Conservation (phyloP, 2,888 invertebrate species). For the Sylvicola cinctus region DNA sequence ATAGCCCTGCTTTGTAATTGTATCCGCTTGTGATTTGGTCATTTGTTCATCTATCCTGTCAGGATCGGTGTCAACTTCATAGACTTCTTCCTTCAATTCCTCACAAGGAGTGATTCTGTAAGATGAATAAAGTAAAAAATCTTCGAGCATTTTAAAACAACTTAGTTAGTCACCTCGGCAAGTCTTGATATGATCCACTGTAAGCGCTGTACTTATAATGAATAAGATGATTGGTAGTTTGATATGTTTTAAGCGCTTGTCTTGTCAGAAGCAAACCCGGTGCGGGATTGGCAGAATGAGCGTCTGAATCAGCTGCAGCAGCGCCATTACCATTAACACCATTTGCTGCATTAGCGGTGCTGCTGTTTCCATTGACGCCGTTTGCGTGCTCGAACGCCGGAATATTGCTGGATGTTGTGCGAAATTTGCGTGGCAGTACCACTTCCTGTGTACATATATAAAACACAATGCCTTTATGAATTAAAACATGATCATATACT, state of each 20-base stretch:
- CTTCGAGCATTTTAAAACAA: slow-evolving; percentile 5
- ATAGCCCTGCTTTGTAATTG: slow-evolving; percentile 78
- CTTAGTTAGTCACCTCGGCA: slow-evolving; percentile 43
- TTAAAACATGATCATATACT: no score
- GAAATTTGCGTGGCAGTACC: slow-evolving; percentile 54
- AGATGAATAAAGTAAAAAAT: background rate
- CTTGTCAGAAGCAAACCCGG: slow-evolving; percentile 34
- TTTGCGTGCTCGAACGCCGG: slow-evolving; percentile 19
- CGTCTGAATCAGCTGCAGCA: slow-evolving; percentile 10
- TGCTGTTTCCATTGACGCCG: slow-evolving; percentile 8
- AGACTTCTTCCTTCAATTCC: slow-evolving; percentile 59
- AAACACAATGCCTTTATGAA: slow-evolving; percentile 13
- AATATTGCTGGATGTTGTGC: slow-evolving; percentile 43
- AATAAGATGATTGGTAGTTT: slow-evolving; percentile 73
- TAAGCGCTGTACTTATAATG: slow-evolving; percentile 82
- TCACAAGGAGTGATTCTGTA: slow-evolving; percentile 28
- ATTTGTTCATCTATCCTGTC: slow-evolving; percentile 55
- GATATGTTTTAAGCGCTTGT: slow-evolving; percentile 49
- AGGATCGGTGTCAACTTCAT: slow-evolving; percentile 73
- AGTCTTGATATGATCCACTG: slow-evolving; percentile 67
- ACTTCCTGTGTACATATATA: slow-evolving; percentile 65
- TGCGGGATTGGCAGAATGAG: slow-evolving; percentile 11
- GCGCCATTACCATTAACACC: no score
- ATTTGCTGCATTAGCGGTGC: slow-evolving; percentile 11
- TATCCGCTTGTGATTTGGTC: slow-evolving; percentile 41